Evolutionary conservation across 2,888 invertebrate species (phyloP), one percentile per base, ranked within the genome.

Genomic region (Chesias legatella): DNA sequence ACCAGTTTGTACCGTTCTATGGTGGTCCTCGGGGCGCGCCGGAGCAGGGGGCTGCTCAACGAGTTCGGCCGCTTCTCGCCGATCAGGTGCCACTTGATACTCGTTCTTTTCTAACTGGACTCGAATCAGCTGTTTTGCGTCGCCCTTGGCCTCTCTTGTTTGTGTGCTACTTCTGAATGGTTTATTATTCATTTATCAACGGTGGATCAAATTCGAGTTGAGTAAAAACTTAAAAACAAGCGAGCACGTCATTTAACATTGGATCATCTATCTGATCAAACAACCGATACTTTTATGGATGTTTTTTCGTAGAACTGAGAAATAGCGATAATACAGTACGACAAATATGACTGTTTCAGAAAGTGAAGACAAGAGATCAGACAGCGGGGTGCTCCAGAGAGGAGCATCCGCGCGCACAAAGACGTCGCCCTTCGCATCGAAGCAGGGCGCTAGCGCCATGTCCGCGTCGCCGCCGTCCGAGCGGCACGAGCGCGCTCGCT

Each of bases 91-190:
- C 79, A 78, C 79, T 78, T 73, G 75, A 82, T 80, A 83, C 85
- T 76, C 67, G 85, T 85, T 82, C 84, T 79, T 73, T 79, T 82
- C 85, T 86, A 85, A 86, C 86, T 83, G 85, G 83, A 83, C 76
- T 79, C 62, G 65, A 65, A 81, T 83, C 85, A 86, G 84, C 85
- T 85, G 85, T 74, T 77, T 63, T 64, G 68, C 58, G 60, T 67
- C 67, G 70, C 67, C 73, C 73, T 72, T 67, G 64, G 55, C 52
- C 53, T 56, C 58, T 63, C 55, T 36, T 57, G 51, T 56, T 48
- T 50, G 41, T 56, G 47, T 52, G 37, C 34, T 33, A 35, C 37
- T 46, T 27, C 29, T 43, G 24, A 30, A 36, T 40, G 25, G n/a
- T n/a, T n/a, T n/a, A 27, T n/a, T 24, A 21, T 17, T 17, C 22